Conservation (phyloP, 2,113 vertebrate genomes). For the Crotalus helleri region DNA sequence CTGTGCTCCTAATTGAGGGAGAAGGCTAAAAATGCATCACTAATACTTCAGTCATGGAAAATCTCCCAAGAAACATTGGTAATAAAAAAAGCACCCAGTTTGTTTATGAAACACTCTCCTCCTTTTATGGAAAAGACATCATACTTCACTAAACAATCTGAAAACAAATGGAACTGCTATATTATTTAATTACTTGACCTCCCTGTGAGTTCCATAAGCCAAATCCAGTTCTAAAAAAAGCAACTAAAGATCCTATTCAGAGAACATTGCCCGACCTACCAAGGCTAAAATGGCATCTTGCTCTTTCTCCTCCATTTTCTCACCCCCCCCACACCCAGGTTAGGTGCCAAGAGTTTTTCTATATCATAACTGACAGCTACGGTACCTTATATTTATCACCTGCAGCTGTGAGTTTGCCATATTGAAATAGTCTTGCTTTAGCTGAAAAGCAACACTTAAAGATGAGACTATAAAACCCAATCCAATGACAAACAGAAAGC, state of each 20-base stretch:
- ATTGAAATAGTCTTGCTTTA: neutral
- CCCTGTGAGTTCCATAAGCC: conserved; percentile 56
- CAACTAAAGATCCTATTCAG: conserved; percentile 52
- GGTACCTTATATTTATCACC: conserved; percentile 3
- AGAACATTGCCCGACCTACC: conserved; percentile 50
- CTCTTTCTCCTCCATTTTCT: conserved; percentile 5
- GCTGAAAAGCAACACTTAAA: neutral
- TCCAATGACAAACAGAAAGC: neutral
- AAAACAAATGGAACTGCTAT: conserved; percentile 30
- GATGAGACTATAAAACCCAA: conserved; percentile 1
- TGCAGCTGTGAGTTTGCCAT: conserved; percentile 41
- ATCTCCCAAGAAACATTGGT: neutral
- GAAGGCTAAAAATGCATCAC: conserved; percentile 34
- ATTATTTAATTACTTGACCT: conserved; percentile 62
- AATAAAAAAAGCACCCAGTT: neutral
- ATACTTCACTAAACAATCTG: conserved; percentile 45
- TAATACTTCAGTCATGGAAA: conserved; percentile 26
- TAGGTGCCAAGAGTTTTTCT: conserved; percentile 30
- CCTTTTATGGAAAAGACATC: conserved; percentile 32
- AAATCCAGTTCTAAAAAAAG: conserved; percentile 45
- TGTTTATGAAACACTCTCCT: conserved; percentile 25
- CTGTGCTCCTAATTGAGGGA: conserved; percentile 46
- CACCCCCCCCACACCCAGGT: neutral
- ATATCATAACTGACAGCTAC: conserved; percentile 40
- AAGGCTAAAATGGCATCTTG: conserved; percentile 53